Conservation (phyloP, 2,113 vertebrate species). For the Montifringilla adamsi region DNA sequence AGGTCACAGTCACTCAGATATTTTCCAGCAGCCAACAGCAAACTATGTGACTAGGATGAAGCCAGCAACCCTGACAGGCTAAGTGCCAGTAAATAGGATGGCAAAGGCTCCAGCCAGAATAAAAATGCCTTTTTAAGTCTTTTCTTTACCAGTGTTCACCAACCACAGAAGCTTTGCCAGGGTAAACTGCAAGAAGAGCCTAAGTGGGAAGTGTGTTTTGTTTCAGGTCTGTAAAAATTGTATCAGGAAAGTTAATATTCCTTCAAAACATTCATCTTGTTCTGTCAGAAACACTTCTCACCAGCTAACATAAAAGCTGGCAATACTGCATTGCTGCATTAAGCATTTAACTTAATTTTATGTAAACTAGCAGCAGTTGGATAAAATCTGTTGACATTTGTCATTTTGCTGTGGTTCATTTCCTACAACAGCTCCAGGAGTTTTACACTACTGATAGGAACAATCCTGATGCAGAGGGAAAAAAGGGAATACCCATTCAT, state of each 20-base stretch:
- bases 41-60: background rate
- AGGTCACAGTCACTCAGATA: fast-evolving
- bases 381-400: background rate
- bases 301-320: background rate
- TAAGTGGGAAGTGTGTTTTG: background rate
- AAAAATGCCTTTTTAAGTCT: background rate
- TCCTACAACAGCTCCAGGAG: background rate
- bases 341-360: background rate
- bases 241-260: background rate
- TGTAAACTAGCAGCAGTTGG: background rate
- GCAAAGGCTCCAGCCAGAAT: background rate
- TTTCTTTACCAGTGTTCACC: background rate
- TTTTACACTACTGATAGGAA: background rate
- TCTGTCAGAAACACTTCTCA: background rate
- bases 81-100: fast-evolving
- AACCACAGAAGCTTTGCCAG: background rate
- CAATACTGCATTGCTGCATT: background rate
- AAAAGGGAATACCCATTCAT: background rate
- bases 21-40: background rate
- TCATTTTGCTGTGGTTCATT: background rate
- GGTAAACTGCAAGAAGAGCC: background rate
- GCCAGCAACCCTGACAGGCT: background rate
- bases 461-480: background rate
- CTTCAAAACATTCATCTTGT: background rate
- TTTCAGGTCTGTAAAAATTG: background rate